A percentile compares a stretch with the other conserved stretches of the same genome.
These are phyloP conservation scores for Xiphophorus birchmanni DNA, from an alignment of 2,797 vertebrate species.

Conservation along the genomic window DNA sequence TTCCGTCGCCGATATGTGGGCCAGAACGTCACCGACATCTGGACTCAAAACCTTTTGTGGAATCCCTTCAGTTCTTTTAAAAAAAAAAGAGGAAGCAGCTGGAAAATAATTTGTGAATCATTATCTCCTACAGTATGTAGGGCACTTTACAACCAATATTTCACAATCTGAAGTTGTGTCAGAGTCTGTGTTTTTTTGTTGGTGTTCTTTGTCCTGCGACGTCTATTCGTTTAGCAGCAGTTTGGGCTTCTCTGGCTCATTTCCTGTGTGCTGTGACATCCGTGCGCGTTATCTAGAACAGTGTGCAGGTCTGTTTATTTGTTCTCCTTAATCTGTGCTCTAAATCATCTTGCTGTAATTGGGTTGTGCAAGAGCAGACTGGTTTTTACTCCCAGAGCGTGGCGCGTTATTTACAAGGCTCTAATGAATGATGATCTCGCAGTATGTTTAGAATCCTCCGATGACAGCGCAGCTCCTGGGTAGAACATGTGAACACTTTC, in stretches of 20 bases:
- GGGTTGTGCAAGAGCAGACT: conserved; percentile 36
- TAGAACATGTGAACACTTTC: conserved; percentile 15
- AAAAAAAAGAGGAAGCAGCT: neutral
- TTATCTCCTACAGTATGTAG: neutral
- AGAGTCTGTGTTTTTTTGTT: neutral
- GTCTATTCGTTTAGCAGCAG: conserved; percentile 42
- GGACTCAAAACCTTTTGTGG: conserved; percentile 49
- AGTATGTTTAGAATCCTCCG: conserved; percentile 13
- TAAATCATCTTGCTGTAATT: conserved; percentile 40
- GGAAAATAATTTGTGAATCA: conserved; percentile 17
- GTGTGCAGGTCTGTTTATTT: conserved; percentile 40
- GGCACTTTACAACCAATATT: conserved; percentile 14
- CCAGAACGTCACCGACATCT: conserved; percentile 57
- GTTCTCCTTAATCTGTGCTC: conserved; percentile 18
- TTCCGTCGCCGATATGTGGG: conserved; percentile 67
- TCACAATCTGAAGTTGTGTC: conserved; percentile 12
- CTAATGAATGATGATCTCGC: conserved; percentile 53
- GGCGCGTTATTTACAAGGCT: conserved; percentile 22
- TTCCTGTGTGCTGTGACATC: conserved; percentile 28
- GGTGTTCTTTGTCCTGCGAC: conserved; percentile 27
- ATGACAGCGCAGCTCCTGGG: conserved; percentile 17
- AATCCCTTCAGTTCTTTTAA: conserved; percentile 57
- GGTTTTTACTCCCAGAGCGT: conserved; percentile 43
- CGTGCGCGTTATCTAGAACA: conserved; percentile 20
- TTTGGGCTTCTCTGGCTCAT: conserved; percentile 51